Evolutionary conservation across 2,888 invertebrate genomes (phyloP).

Genomic region (Dioctria linearis): DNA sequence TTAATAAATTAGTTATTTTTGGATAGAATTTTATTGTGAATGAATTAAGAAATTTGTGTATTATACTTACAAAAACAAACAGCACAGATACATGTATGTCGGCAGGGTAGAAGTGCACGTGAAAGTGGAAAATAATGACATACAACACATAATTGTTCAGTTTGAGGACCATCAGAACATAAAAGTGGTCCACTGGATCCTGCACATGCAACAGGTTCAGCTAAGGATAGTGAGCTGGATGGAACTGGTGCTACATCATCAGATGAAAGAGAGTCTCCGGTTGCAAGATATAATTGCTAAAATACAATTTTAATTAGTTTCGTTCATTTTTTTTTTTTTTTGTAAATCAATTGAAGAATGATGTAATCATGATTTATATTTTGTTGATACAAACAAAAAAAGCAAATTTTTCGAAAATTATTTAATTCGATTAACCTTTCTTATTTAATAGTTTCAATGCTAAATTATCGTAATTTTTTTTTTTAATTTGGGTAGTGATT

Average conservation of each 20-base stretch:
- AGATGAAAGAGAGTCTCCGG: slow-evolving; percentile 76
- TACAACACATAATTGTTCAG: slow-evolving; percentile 84
- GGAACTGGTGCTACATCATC: slow-evolving; percentile 71
- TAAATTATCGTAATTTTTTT: too few species aligned
- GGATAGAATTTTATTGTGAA: too few species aligned
- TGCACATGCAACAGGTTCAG: slow-evolving; percentile 73
- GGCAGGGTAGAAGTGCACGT: slow-evolving; percentile 86
- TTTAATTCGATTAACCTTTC: too few species aligned
- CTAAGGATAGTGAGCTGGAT: slow-evolving; percentile 70
- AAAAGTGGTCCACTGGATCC: slow-evolving; percentile 64
- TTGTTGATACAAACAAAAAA: too few species aligned
- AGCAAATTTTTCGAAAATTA: too few species aligned
- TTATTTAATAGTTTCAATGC: too few species aligned
- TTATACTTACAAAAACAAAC: slow-evolving; percentile 79
- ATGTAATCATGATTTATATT: too few species aligned
- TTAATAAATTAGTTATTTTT: too few species aligned
- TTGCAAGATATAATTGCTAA: slow-evolving; percentile 85
- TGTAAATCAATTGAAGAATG: background rate
- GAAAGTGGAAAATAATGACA: slow-evolving; percentile 86
- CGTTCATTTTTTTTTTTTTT: background rate
- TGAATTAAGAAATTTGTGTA: background rate
- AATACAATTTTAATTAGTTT: slow-evolving; percentile 59
- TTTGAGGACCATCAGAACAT: slow-evolving; percentile 68
- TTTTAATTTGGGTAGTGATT: too few species aligned
- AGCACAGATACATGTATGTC: slow-evolving; percentile 89